Percentiles rank a stretch among this genome's conserved stretches.
Evolutionary conservation across 2,113 vertebrate genomes (phyloP).

Genomic region (Leiothrix lutea): DNA sequence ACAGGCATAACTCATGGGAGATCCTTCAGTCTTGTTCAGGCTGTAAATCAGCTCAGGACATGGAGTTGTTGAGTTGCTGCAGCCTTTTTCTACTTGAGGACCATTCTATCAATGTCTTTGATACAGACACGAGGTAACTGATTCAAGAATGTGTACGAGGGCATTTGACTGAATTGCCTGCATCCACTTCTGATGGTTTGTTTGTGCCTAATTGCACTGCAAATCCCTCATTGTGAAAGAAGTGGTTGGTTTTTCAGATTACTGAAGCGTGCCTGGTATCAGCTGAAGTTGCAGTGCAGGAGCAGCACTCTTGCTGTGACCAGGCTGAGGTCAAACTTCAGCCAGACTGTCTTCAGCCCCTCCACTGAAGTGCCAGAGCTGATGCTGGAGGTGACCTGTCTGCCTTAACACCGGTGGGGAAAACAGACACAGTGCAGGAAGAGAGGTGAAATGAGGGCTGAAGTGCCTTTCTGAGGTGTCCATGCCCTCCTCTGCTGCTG

Average conservation of each 20-base stretch:
- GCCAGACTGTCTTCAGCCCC: background rate
- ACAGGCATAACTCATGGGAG: background rate
- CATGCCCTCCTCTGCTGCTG: background rate
- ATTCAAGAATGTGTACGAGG: accelerated
- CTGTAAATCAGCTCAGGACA: background rate
- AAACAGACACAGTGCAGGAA: background rate
- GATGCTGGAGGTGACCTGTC: background rate
- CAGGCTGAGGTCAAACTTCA: background rate
- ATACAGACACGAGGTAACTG: background rate
- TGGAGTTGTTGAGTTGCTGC: background rate
- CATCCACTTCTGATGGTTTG: background rate
- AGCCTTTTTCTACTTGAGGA: background rate
- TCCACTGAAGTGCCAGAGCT: background rate
- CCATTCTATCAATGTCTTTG: background rate
- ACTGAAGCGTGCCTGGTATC: background rate
- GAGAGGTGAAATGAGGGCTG: background rate
- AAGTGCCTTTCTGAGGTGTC: background rate
- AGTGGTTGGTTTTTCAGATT: slow-evolving; percentile 18
- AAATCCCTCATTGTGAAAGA: background rate
- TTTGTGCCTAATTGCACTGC: background rate
- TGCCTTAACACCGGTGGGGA: background rate
- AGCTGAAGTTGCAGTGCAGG: background rate
- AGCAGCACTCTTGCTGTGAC: background rate
- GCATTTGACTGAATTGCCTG: background rate
- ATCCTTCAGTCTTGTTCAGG: background rate